Percentiles rank a stretch among this genome's conserved stretches.
phyloP scores from a whole-genome alignment of 2,888 invertebrate genomes.

The Hirtodrosophila histrioides region DNA sequence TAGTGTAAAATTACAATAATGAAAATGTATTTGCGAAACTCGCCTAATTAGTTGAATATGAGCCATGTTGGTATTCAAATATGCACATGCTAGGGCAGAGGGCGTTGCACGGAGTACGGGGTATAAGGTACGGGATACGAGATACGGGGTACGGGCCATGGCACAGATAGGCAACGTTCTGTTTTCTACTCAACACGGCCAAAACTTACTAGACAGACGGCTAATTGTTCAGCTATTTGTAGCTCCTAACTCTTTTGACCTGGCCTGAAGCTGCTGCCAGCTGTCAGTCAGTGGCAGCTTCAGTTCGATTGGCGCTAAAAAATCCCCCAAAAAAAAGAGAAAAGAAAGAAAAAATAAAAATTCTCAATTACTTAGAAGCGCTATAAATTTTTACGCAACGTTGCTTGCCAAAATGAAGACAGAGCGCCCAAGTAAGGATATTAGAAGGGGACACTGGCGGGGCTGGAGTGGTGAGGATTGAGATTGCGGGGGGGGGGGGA shows the following conservation, averaged over 20 bases:
- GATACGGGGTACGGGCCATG: constrained; percentile 34
- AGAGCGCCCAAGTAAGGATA: not conserved
- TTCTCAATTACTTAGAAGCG: constrained; percentile 67
- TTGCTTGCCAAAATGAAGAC: constrained; percentile 12
- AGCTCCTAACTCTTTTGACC: constrained; percentile 4
- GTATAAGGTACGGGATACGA: too few relatives aligned
- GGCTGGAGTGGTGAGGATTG: not conserved
- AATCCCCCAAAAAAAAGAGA: not conserved
- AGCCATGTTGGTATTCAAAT: constrained; percentile 75
- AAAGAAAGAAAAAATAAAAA: constrained; percentile 21
- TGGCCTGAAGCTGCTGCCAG: constrained; percentile 1
- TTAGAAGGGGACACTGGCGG: not conserved
- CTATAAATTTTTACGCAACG: constrained; percentile 53
- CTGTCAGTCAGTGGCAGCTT: not conserved
- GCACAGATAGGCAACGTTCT: constrained; percentile 20
- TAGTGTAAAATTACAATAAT: constrained; percentile 73
- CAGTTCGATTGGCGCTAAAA: constrained; percentile 15
- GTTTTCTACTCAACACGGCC: not conserved
- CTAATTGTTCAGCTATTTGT: constrained; percentile 25
- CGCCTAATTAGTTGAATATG: constrained; percentile 78
- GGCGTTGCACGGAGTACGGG: constrained; percentile 34
- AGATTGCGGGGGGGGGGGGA: not conserved
- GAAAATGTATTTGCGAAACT: constrained; percentile 77
- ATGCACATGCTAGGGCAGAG: constrained; percentile 59
- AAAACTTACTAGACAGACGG: constrained; percentile 10